Conservation (phyloP, 2,113 vertebrate species). For the Ammodytes dubius region DNA sequence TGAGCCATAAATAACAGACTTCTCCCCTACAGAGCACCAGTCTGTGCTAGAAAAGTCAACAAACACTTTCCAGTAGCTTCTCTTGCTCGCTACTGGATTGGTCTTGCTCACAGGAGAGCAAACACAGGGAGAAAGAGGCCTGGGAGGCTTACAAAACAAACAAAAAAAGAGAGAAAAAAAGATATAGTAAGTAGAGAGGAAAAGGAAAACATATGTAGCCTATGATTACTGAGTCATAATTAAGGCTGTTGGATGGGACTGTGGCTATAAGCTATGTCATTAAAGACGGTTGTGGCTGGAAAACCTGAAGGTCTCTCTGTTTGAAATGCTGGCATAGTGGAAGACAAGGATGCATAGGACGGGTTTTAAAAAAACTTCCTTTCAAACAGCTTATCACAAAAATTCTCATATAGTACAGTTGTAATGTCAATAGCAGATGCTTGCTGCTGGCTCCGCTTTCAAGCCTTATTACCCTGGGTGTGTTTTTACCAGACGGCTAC, state of each 20-base stretch:
- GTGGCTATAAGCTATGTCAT: constrained; percentile 78
- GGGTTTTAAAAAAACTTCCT: constrained; percentile 15
- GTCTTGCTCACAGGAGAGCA: constrained; percentile 51
- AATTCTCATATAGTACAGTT: constrained; percentile 36
- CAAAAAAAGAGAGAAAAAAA: constrained; percentile 34
- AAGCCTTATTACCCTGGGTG: constrained; percentile 44
- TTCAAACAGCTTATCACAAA: constrained; percentile 19
- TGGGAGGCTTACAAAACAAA: constrained; percentile 46
- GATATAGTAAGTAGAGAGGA: constrained; percentile 47
- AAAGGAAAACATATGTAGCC: constrained; percentile 75
- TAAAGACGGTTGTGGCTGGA: constrained; percentile 71
- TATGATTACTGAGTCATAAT: constrained; percentile 81
- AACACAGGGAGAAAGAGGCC: constrained; percentile 44
- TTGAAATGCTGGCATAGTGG: constrained; percentile 61
- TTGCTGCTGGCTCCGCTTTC: constrained; percentile 21
- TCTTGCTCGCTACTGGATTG: constrained; percentile 67
- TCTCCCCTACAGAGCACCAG: constrained; percentile 78
- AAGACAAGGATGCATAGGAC: constrained; percentile 32
- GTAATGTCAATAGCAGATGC: constrained; percentile 33
- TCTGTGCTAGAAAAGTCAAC: constrained; percentile 80
- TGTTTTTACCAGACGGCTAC: constrained; percentile 60
- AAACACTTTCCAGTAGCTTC: constrained; percentile 77
- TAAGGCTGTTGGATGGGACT: constrained; percentile 68
- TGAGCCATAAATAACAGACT: constrained; percentile 81
- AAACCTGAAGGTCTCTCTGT: constrained; percentile 61